phyloP scores from a whole-genome alignment of 2,797 vertebrate species.

The Mycteria americana region DNA sequence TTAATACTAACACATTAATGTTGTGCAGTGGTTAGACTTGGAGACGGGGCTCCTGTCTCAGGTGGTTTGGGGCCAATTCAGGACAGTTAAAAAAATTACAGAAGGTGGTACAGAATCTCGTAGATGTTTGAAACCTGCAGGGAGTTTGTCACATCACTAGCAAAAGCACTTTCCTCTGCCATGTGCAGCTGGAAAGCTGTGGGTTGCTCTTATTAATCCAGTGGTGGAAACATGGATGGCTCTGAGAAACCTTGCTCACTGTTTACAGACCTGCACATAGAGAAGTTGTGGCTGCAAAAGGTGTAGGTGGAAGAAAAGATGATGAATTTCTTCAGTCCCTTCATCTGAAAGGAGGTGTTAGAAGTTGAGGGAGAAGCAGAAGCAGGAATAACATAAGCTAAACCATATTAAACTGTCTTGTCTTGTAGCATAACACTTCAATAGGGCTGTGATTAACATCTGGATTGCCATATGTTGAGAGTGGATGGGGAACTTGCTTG shows the following conservation, averaged over 20 bases:
- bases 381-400: background rate
- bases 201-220: background rate
- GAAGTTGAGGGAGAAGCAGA: background rate
- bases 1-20: background rate
- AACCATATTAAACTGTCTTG: background rate
- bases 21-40: background rate
- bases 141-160: background rate
- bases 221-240: background rate
- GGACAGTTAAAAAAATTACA: background rate
- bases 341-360: background rate
- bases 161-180: background rate
- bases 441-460: background rate
- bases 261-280: background rate
- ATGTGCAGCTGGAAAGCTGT: background rate
- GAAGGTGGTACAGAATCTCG: background rate
- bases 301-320: background rate
- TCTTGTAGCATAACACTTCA: background rate
- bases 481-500: background rate
- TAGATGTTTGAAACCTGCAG: background rate
- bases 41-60: background rate
- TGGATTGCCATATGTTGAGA: background rate
- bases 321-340: background rate
- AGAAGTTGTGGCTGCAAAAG: background rate
- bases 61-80: background rate
- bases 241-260: background rate